Percentiles rank a stretch among this genome's conserved stretches.
These are phyloP conservation scores for Martes martes DNA, from an alignment of 2,113 vertebrate species.

Conservation along the genomic window DNA sequence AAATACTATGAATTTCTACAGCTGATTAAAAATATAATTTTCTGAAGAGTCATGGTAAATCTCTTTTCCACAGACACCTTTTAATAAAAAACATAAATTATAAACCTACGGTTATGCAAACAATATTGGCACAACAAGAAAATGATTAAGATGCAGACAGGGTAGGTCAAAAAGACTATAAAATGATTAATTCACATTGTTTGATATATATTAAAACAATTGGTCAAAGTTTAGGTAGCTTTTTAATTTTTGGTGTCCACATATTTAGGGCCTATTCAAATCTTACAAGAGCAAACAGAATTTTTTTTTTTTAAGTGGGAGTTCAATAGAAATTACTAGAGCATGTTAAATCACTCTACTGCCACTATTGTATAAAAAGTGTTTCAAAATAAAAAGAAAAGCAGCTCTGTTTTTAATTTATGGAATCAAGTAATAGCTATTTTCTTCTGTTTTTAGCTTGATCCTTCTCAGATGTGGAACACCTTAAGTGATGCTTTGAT, in stretches of 20 bases:
- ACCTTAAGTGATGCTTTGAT: conserved; percentile 67
- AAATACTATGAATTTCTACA: conserved; percentile 70
- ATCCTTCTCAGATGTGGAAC: conserved; percentile 66
- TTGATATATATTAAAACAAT: conserved; percentile 56
- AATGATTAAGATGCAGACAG: conserved; percentile 49
- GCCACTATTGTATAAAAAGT: conserved; percentile 55
- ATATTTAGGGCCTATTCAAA: conserved; percentile 57
- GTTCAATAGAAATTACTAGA: conserved; percentile 62
- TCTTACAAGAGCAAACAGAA: conserved; percentile 60
- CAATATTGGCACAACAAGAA: conserved; percentile 69
- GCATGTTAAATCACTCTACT: conserved; percentile 71
- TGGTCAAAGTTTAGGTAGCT: conserved; percentile 69
- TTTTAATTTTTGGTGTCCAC: conserved; percentile 60
- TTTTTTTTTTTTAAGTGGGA: conserved; percentile 58
- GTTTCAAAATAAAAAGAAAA: conserved; percentile 69
- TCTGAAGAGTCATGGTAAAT: conserved; percentile 72
- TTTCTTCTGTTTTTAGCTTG: conserved; percentile 70
- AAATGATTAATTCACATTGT: conserved; percentile 56
- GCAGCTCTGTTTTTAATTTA: conserved; percentile 69
- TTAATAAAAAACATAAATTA: conserved; percentile 73
- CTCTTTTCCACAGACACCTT: conserved; percentile 61
- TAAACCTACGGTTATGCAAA: conserved; percentile 60
- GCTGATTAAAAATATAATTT: conserved; percentile 78
- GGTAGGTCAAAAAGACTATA: conserved; percentile 65
- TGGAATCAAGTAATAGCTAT: conserved; percentile 66